Evolutionary conservation across 2,888 invertebrate genomes (phyloP).

Genomic region (Muschampia staudingeri): DNA sequence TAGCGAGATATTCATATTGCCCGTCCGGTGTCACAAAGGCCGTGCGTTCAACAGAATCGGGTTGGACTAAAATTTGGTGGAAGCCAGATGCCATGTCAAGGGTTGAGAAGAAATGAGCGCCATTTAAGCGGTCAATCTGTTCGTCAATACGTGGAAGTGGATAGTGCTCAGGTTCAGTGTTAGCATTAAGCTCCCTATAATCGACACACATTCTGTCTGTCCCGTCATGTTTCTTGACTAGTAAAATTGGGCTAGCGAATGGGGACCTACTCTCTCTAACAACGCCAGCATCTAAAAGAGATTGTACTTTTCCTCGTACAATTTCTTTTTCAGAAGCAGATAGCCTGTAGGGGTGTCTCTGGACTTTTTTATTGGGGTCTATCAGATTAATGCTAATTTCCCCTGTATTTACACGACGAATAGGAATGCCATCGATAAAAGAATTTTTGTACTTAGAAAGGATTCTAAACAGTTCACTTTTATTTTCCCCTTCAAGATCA

Average conservation of each 20-base stretch:
- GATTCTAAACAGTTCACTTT: neutral
- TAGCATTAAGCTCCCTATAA: conserved; percentile 1
- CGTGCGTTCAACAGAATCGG: conserved; percentile 48
- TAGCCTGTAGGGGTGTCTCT: neutral
- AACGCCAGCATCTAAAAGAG: neutral
- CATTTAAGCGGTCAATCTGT: neutral
- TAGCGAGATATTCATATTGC: conserved; percentile 42
- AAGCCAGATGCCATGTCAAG: neutral
- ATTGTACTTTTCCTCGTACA: neutral
- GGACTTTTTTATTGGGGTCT: neutral
- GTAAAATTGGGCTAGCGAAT: conserved; percentile 4
- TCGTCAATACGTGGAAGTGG: neutral
- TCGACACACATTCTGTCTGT: neutral
- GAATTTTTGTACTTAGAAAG: neutral
- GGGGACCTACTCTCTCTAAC: neutral
- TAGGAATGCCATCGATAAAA: neutral
- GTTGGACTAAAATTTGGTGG: neutral
- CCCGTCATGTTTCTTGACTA: neutral
- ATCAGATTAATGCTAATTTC: neutral
- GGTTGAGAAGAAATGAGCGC: neutral
- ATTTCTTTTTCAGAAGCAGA: neutral
- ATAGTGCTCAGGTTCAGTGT: neutral
- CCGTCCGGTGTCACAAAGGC: conserved; percentile 30
- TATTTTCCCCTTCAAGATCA: neutral
- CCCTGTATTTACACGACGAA: neutral